These are phyloP conservation scores for Leptinotarsa tumamoca DNA, from an alignment of 2,888 invertebrate genomes.

Conservation along the genomic window DNA sequence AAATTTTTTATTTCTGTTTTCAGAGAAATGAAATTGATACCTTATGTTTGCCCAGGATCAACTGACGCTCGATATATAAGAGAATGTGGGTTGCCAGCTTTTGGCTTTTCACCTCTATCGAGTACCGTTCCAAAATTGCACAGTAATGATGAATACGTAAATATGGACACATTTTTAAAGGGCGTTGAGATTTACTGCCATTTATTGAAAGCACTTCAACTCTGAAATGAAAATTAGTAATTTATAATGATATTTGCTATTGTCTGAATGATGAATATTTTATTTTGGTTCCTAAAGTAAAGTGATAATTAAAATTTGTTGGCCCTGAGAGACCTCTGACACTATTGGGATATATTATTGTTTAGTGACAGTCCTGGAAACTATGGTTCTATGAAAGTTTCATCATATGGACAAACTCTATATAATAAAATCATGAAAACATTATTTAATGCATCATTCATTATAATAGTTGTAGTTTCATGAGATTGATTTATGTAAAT, in stretches of 20 bases:
- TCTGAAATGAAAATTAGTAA: not conserved
- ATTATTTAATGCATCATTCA: no score
- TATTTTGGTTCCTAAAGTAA: no score
- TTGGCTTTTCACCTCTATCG: conserved; percentile 92
- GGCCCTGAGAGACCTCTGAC: no score
- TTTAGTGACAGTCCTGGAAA: no score
- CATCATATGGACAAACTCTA: no score
- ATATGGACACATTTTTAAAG: conserved; percentile 78
- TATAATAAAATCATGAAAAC: no score
- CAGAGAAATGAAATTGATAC: conserved; percentile 70
- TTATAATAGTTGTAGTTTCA: no score
- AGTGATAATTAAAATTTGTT: no score
- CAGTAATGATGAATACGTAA: conserved; percentile 88
- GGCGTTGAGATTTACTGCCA: conserved; percentile 85
- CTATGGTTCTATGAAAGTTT: no score
- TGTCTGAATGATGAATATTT: not conserved
- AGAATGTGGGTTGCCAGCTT: conserved; percentile 78
- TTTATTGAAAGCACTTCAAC: conserved; percentile 22
- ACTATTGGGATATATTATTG: no score
- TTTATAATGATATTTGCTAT: not conserved
- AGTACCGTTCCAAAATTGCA: conserved; percentile 85
- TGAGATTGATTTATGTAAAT: no score
- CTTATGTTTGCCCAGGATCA: conserved; percentile 86
- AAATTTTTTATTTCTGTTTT: conserved; percentile 34
- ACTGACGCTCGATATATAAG: conserved; percentile 89